Base-by-base conservation (phyloP, 1,140 invertebrate species). In the Papilio machaon region DNA sequence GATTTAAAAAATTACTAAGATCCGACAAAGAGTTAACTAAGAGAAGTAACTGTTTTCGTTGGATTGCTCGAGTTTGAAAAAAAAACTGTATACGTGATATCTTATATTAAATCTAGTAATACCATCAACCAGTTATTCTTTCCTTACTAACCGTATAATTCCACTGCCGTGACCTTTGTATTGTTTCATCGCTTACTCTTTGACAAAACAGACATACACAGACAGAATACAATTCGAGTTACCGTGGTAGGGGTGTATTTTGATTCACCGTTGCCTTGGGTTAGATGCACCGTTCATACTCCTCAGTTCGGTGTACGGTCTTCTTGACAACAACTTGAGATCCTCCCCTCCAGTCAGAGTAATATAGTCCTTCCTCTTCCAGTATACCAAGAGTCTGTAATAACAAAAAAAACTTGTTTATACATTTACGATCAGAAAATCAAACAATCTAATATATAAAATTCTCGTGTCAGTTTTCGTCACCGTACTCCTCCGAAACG, bases 371-470 rank as follows among this genome's bases (percentile, higher is more conserved):
- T 85, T 85, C 2, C 91, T 89, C 78, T 89, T 92, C 79, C 86
- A 88, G 83, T 94, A 94, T 73, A 94, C 86, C 87, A 92, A 83
- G 0, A 94, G 58, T 30, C 92, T 94, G 91, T 43, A 91, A 91
- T 52, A 10, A 67, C 17, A 85, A 85, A 75, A 79, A 38, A 79
- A 81, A 73, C 67, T 79, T n/a, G n/a, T 30, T 30, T 30, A 30
- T 2, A 47, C 15, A 15, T 54, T 54, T 58, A 58, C 17, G 52
- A 17, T n/a, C 17, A 58, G 6, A 54, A 54, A 54, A n/a, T 17
- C 17, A 43, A 43, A 43, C 1, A 7, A 43, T 30, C 23, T 30
- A 30, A n/a, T n/a, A n/a, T n/a, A n/a, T n/a, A n/a, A n/a, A n/a
- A n/a, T n/a, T n/a, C n/a, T n/a, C n/a, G n/a, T n/a, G n/a, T n/a